Percentiles rank a stretch among this genome's conserved stretches.
phyloP scores from a whole-genome alignment of 2,797 vertebrate genomes.

The Pteropus rufus region DNA sequence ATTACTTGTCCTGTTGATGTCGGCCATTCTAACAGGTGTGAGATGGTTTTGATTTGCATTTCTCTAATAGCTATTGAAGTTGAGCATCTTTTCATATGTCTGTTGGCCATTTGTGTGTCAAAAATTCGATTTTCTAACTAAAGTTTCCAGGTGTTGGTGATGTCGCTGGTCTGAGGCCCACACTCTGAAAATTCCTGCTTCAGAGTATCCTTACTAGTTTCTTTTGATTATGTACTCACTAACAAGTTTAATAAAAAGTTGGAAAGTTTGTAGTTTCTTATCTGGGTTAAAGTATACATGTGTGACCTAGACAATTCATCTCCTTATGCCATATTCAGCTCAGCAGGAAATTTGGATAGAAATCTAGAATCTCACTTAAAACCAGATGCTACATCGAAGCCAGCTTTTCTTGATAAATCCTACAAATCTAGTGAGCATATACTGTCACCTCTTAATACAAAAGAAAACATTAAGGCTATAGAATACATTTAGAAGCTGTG shows the following conservation, averaged over 20 bases:
- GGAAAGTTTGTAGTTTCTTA: not conserved
- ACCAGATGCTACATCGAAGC: not conserved
- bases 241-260: conserved; percentile 15
- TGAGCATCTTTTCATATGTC: too few species aligned
- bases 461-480: not conserved
- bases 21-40: too few species aligned
- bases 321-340: not conserved
- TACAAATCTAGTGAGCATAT: not conserved
- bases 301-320: not conserved
- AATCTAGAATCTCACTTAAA: not conserved
- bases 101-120: too few species aligned
- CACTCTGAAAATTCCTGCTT: not conserved
- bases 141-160: not conserved
- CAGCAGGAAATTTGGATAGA: not conserved
- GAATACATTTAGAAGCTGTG: not conserved
- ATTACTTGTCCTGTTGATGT: too few species aligned
- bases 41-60: too few species aligned
- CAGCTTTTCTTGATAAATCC: not conserved
- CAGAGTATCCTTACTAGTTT: not conserved
- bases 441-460: not conserved
- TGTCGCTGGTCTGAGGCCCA: not conserved
- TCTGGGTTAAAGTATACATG: not conserved
- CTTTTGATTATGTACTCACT: not conserved
- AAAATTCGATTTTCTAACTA: not conserved
- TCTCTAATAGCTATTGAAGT: too few species aligned